Percentiles rank a stretch among this genome's conserved stretches.
phyloP scores from a whole-genome alignment of 1,140 invertebrate species.

The Melipona quadrifasciata region DNA sequence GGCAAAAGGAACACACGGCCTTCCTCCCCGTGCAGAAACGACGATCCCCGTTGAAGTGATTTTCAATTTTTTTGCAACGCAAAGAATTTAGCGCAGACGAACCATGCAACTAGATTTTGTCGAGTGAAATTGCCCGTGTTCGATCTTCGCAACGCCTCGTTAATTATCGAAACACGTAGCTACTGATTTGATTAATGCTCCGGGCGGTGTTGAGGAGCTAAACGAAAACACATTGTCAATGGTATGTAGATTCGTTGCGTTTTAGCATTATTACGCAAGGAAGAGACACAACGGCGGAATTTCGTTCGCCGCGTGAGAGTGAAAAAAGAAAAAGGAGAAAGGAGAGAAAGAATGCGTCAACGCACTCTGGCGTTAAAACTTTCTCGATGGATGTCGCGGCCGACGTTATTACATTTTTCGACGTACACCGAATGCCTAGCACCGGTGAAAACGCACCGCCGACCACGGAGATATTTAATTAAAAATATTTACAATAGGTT shows the following conservation, averaged over 20 bases:
- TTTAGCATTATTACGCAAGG: constrained; percentile 35
- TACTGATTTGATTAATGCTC: constrained; percentile 64
- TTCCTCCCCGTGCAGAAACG: constrained; percentile 17
- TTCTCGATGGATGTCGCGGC: neutral
- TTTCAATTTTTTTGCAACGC: constrained; percentile 59
- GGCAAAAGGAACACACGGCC: neutral
- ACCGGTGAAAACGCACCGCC: neutral
- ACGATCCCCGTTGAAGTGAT: constrained; percentile 48
- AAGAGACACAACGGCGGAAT: neutral
- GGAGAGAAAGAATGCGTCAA: neutral
- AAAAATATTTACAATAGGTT: constrained; percentile 24
- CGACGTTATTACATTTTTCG: constrained; percentile 19
- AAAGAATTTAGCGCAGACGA: neutral
- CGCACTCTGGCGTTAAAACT: neutral
- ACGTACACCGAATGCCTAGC: constrained; percentile 1
- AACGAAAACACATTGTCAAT: constrained; percentile 52
- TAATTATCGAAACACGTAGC: constrained; percentile 63
- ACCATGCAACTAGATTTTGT: constrained; percentile 51
- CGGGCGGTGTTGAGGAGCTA: constrained; percentile 18
- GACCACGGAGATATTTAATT: constrained; percentile 30
- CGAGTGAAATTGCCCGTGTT: constrained; percentile 43
- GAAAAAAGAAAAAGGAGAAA: too few species aligned
- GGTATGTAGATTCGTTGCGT: constrained; percentile 44
- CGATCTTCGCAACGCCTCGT: constrained; percentile 68
- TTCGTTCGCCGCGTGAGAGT: neutral